Conservation (phyloP, 1,140 invertebrate genomes). For the Lethocerus indicus region DNA sequence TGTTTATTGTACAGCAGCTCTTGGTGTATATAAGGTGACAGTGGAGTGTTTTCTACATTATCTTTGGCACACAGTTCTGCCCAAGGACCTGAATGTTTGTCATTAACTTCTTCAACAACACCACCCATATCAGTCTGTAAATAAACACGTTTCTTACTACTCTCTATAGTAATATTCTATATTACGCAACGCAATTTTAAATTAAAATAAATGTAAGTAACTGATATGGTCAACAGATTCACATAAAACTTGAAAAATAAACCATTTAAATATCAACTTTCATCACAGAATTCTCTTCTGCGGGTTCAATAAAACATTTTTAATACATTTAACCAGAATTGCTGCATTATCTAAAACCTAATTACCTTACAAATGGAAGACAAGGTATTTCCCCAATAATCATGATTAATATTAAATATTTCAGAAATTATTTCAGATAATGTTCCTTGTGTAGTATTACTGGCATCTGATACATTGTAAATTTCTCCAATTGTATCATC, state of each 20-base stretch:
- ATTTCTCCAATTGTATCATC: constrained; percentile 36
- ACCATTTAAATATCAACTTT: no score
- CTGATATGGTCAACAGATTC: no score
- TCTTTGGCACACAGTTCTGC: constrained; percentile 61
- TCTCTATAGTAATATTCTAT: no score
- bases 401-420: constrained; percentile 62
- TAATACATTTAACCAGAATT: no score
- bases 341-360: no score
- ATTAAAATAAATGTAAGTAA: no score
- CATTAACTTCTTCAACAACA: constrained; percentile 76
- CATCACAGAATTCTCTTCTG: no score
- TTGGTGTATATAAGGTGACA: constrained; percentile 69
- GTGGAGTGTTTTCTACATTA: constrained; percentile 61
- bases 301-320: no score
- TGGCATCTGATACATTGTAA: constrained; percentile 71
- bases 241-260: no score
- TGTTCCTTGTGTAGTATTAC: constrained; percentile 63
- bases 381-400: constrained; percentile 62
- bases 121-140: constrained; percentile 47
- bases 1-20: constrained; percentile 66
- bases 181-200: no score
- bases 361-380: constrained; percentile 60
- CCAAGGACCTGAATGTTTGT: constrained; percentile 82
- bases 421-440: constrained; percentile 64
- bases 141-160: no score